Evolutionary conservation across 2,113 vertebrate species (phyloP), one percentile per base, ranked within the genome.

Genomic region (Atractosteus spatula): DNA sequence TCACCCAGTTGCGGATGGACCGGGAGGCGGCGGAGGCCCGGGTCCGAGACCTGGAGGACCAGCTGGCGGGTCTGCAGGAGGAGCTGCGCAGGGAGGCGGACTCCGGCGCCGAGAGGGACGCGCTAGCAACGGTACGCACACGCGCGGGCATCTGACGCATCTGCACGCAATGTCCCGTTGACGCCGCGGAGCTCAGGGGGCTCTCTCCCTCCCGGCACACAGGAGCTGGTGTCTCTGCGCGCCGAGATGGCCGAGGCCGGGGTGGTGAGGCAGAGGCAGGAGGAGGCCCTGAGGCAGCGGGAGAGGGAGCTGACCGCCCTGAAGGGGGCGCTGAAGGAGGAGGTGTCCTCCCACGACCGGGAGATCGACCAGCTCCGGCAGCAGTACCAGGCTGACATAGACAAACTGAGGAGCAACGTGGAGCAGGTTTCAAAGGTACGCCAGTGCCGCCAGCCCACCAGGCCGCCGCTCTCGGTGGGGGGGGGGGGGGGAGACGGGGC

Each of bases 381-480:
- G 79, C 94, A 97, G 80, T 97, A 89, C 89, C 94, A 93, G 63
- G 73, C 77, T 0, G 96, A 98, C 80, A 85, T 95, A 82, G 95
- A 97, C 62, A 92, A 91, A 78, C 89, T 98, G 59, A 87, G 96
- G 64, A 80, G 82, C 75, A 98, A 91, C 85, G 84, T 98, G 92
- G 93, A 95, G 65, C 92, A 91, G 17, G 93, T 93, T 3, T 93
- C 93, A 0, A 93, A 96, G 95, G 97, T 95, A 76, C 10, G 29
- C 42, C 14, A 3, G 42, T 6, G 14, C 14, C 12, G 41, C 0
- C 55, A 69, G 43, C 4, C 43, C 14, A 44, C 41, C 3, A 42
- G 3, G 5, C 43, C 8, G 42, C 12, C 41, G 11, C 41, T 63
- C 12, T 29, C 3, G 6, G 8, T n/a, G n/a, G n/a, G n/a, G n/a